Base-by-base conservation (phyloP, 2,888 invertebrate genomes). In the Troilus luridus region DNA sequence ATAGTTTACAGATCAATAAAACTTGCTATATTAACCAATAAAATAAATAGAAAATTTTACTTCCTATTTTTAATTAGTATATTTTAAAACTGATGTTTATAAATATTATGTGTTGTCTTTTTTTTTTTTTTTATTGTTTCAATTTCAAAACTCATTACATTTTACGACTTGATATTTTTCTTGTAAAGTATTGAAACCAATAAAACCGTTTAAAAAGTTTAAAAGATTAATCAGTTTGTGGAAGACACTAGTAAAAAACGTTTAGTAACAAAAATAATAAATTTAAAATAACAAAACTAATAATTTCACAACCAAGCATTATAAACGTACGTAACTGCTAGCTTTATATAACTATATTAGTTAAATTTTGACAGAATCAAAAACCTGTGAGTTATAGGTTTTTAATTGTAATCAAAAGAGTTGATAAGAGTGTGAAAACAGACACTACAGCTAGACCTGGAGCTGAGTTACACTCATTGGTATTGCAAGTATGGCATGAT, bases 401-500 rank as follows among this genome's bases (percentile, higher is more conserved):
- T n/a, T 85, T 85, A 12, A 54, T 58, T 21, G 85, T n/a, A 58
- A 85, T 54, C 12, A 85, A n/a, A 56, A 58, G 41, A 10, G 56
- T 85, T 21, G 85, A 56, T 58, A 85, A 58, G 54, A 85, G 56
- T n/a, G 56, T 56, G 54, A 85, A 85, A 10, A 85, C n/a, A 11
- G 85, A 85, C 7, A n/a, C n/a, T n/a, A 85, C n/a, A n/a, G 85
- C 85, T 6, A 85, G 56, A 10, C 85, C 85, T 14, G 85, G 54
- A 0, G 85, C 85, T 1, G 85, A 85, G 56, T 85, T 85, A 19
- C 85, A 85, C 85, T 85, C 85, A 21, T 85, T 56, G 54, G 56
- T 85, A n/a, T 85, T 85, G 85, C 85, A 85, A 85, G 56, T 85
- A 7, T 85, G 54, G 85, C 85, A 85, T 11, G 85, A 85, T 58